Evolutionary conservation across 2,888 invertebrate species (phyloP).

Genomic region (Fragum sueziense): DNA sequence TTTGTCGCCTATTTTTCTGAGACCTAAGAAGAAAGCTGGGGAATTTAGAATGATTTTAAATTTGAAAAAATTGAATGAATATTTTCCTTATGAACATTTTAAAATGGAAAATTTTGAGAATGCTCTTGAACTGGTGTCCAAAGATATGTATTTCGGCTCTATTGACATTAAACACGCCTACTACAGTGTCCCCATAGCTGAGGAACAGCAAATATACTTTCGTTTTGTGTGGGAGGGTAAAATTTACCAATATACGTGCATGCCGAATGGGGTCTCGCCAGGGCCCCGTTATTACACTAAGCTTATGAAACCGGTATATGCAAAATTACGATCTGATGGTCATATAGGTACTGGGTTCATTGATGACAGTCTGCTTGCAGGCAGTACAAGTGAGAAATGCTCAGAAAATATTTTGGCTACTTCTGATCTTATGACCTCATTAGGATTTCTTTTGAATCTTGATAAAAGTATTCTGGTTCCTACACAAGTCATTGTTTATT

Average conservation of each 20-base stretch:
- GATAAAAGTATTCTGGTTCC: slow-evolving; percentile 53
- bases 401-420: slow-evolving; percentile 18
- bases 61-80: slow-evolving; percentile 51
- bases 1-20: slow-evolving; percentile 29
- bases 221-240: slow-evolving; percentile 49
- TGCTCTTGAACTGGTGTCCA: slow-evolving; percentile 44
- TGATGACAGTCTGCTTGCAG: slow-evolving; percentile 54
- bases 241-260: slow-evolving; percentile 42
- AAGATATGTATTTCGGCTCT: slow-evolving; percentile 34
- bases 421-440: slow-evolving; percentile 15
- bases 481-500: slow-evolving; percentile 31
- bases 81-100: slow-evolving; percentile 46
- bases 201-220: slow-evolving; percentile 35
- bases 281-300: slow-evolving; percentile 60
- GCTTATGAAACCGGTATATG: slow-evolving; percentile 57
- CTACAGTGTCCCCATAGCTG: slow-evolving; percentile 40
- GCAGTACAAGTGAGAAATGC: slow-evolving; percentile 28
- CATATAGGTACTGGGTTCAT: slow-evolving; percentile 53
- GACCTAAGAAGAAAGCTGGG: slow-evolving; percentile 45
- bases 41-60: slow-evolving; percentile 50
- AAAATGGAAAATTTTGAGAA: slow-evolving; percentile 59
- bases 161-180: slow-evolving; percentile 52
- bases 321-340: slow-evolving; percentile 42
- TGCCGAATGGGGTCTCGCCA: slow-evolving; percentile 50
- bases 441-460: slow-evolving; percentile 43